These are phyloP conservation scores for Rhineura floridana DNA, from an alignment of 2,113 vertebrate species.

Conservation along the genomic window DNA sequence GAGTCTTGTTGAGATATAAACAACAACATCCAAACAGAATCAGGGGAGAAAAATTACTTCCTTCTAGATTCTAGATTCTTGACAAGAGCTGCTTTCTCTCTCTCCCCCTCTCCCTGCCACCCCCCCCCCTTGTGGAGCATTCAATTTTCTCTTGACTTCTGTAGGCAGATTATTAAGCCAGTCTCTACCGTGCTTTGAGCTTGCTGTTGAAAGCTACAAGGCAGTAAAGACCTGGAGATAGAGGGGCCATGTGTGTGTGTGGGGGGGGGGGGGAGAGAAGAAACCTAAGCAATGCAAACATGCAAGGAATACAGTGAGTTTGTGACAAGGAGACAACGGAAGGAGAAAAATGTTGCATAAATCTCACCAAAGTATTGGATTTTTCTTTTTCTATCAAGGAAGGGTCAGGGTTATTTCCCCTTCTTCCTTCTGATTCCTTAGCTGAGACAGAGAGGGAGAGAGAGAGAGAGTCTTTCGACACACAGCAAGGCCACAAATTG, in stretches of 20 bases:
- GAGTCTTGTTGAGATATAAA: conserved; percentile 36
- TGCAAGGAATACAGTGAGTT: conserved; percentile 30
- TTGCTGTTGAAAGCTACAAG: not conserved
- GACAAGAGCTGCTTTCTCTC: conserved; percentile 39
- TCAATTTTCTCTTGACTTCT: conserved; percentile 53
- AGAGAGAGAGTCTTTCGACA: not conserved
- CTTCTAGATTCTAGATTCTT: conserved; percentile 49
- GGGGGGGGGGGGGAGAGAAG: not conserved
- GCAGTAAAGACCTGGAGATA: not conserved
- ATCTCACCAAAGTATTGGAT: not conserved
- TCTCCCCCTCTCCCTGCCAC: not conserved
- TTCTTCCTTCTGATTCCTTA: not conserved
- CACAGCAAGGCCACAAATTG: conserved; percentile 25
- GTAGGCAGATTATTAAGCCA: conserved; percentile 56
- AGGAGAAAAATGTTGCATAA: conserved; percentile 35
- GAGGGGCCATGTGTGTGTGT: not conserved
- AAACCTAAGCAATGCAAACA: conserved; percentile 4
- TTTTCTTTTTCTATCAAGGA: fast-evolving
- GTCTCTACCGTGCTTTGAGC: conserved; percentile 50
- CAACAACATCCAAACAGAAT: conserved; percentile 63
- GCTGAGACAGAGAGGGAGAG: conserved; percentile 33
- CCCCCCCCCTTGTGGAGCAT: not conserved
- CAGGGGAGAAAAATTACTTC: conserved; percentile 70
- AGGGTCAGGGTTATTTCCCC: not conserved
- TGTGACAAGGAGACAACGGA: not conserved